Base-by-base conservation (phyloP, 2,888 invertebrate species). In the Strigamia maritima region DNA sequence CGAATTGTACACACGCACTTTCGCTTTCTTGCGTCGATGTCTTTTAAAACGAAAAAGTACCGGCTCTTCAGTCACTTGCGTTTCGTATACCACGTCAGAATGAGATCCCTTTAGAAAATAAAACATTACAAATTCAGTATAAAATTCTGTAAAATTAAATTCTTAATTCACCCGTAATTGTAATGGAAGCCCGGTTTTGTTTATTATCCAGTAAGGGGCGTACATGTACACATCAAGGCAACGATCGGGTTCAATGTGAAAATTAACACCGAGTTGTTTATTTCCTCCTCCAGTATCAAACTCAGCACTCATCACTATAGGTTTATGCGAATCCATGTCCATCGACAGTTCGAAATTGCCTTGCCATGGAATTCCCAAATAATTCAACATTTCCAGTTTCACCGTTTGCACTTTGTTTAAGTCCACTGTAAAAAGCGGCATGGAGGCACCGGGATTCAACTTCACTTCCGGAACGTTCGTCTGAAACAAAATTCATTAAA, bases 191-290 rank as follows among this genome's bases (percentile, higher is more conserved):
- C 93, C 93, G 3, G 94, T 93, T 86, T 94, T 94, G 87, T 96
- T 96, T 81, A 95, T 91, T 83, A 96, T 89, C 95, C 95, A 96
- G 85, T 92, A 94, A 19, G 93, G 93, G 0, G 93, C 91, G 85
- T 92, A 92, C 83, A 94, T 88, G 83, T 89, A 89, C 79, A 94
- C 86, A 81, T 91, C 89, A 86, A 91, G 90, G 77, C 89, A 89
- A 14, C 83, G 81, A 49, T 88, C 88, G 78, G 90, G 88, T 80
- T 90, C 90, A 24, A 91, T 88, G 82, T 90, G 90, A 35, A 92
- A 89, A 83, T 91, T 90, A 76, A 94, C 87, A 26, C 90, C 88
- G 82, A 93, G 87, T 82, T 92, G 90, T 82, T 91, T 90, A 83
- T 89, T 89, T 60, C 89, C 88, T 28, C 89, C 92, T 1, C 90